Base-by-base conservation (phyloP, 2,797 vertebrate species). In the Lithobates pipiens region DNA sequence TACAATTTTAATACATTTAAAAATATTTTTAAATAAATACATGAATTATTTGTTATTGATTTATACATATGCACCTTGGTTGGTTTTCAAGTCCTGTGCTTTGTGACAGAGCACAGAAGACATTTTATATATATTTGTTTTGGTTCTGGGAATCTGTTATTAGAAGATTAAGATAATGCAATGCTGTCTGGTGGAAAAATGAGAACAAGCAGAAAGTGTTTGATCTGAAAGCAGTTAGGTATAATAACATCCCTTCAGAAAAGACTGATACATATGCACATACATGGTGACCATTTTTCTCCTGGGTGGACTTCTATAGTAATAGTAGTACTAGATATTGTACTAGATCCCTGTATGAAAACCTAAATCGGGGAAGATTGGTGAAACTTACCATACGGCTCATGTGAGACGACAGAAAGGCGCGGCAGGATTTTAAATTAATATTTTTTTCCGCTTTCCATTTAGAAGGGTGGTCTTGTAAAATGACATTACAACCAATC, bases 111-210 rank as follows among this genome's bases (percentile, higher is more conserved):
- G 23, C 18, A 61, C 57, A 61, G 57, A 21, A 61, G 57, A 61
- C 23, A 57, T 21, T 57, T 57, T 57, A 57, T 57, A 57, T 57
- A 57, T 57, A 57, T 57, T 57, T 57, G 1, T 57, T 57, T 57
- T 57, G 11, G 54, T 42, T 73, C 71, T 36, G 21, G 71, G 36
- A 73, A 42, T 18, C 36, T 42, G 36, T 27, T 73, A 36, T 73
- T n/a, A 73, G 36, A 73, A 73, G 71, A 73, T 73, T 39, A 42
- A 36, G 70, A 72, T 72, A 73, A 42, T 15, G 10, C 18, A 42
- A 15, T 13, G 36, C 36, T 21, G 69, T 71, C 27, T 32, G n/a
- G n/a, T 32, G 21, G 15, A 57, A 57, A 57, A 16, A 18, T 57
- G 54, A 57, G 15, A 16, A 23, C 23, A 57, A 16, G 21, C 54